A percentile compares a stretch with the other conserved stretches of the same genome.
These are phyloP conservation scores for Exocentrus adspersus DNA, from an alignment of 2,888 invertebrate genomes.

Conservation along the genomic window DNA sequence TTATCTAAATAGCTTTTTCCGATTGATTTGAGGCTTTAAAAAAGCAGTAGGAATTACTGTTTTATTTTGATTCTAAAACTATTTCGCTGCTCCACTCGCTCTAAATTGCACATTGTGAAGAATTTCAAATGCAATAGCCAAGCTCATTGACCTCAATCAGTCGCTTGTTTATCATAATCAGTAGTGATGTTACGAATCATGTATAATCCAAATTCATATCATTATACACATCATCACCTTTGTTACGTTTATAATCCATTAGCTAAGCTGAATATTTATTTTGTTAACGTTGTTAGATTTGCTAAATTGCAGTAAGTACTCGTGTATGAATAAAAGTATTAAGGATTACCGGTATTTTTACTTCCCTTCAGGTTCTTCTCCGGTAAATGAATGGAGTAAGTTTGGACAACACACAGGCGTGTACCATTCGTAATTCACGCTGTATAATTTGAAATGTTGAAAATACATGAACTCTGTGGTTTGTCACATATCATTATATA, in stretches of 20 bases:
- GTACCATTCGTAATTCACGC: not conserved
- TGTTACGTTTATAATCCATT: conserved; percentile 38
- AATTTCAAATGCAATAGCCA: conserved; percentile 3
- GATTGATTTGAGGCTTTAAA: too few species aligned
- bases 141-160: conserved; percentile 8
- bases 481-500: not conserved
- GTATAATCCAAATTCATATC: conserved; percentile 40
- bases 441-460: too few species aligned
- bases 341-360: not conserved
- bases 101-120: not conserved
- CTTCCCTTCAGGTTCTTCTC: not conserved
- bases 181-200: conserved; percentile 14
- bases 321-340: conserved; percentile 21
- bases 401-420: not conserved
- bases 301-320: conserved; percentile 19
- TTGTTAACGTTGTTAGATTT: conserved; percentile 43
- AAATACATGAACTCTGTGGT: not conserved
- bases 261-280: conserved; percentile 42
- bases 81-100: not conserved
- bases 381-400: not conserved
- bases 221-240: conserved; percentile 46
- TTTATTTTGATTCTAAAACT: too few species aligned
- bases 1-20: too few species aligned
- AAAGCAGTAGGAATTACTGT: too few species aligned
- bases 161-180: conserved; percentile 20